These are phyloP conservation scores for Lasioglossum leucozonium DNA, from an alignment of 2,888 invertebrate species.

Conservation along the genomic window DNA sequence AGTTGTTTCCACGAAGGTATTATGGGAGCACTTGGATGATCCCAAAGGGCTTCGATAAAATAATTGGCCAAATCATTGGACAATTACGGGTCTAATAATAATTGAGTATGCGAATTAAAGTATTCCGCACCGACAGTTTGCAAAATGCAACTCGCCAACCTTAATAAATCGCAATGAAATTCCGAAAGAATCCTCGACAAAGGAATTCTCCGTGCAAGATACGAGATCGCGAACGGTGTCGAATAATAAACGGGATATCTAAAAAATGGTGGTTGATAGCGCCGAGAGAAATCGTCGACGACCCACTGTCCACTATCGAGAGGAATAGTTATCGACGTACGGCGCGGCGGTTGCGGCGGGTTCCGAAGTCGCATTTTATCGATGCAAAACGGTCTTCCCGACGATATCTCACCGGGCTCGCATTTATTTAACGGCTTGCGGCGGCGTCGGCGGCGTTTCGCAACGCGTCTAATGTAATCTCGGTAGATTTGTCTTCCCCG, in stretches of 20 bases:
- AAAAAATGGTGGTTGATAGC: not conserved
- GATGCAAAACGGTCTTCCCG: conserved; percentile 22
- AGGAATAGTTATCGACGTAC: not conserved
- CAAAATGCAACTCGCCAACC: not conserved
- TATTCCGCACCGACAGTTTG: too few relatives aligned
- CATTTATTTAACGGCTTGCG: conserved; percentile 23
- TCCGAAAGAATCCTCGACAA: not conserved
- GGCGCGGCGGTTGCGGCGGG: not conserved
- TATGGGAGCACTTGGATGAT: not conserved
- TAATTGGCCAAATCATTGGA: not conserved
- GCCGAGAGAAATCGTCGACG: not conserved
- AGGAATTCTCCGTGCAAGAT: not conserved
- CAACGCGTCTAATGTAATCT: conserved; percentile 49
- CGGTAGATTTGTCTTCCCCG: conserved; percentile 45
- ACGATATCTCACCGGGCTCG: conserved; percentile 22
- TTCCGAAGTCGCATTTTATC: conserved; percentile 13
- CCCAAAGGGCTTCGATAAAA: not conserved
- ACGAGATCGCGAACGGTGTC: not conserved
- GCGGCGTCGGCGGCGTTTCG: conserved; percentile 26
- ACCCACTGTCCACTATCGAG: not conserved
- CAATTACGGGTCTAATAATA: not conserved
- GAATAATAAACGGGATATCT: not conserved
- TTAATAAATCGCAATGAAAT: not conserved
- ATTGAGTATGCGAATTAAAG: not conserved
- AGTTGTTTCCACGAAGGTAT: not conserved